phyloP scores from a whole-genome alignment of 2,113 vertebrate genomes.

The Edolisoma coerulescens region DNA sequence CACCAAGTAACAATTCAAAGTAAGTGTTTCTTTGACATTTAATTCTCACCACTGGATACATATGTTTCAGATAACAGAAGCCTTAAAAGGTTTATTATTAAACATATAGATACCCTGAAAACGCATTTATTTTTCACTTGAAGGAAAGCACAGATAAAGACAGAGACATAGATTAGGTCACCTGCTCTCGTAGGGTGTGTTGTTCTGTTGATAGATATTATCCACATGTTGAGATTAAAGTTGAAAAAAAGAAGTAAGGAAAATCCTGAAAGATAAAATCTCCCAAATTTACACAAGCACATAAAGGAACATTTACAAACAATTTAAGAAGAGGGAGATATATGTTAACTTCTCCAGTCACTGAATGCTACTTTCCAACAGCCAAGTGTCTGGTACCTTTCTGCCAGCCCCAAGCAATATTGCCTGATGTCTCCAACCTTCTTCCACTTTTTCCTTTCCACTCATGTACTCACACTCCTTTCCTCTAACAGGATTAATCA shows the following conservation, averaged over 20 bases:
- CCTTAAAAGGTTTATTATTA: not conserved
- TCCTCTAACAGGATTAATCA: not conserved
- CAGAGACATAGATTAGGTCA: not conserved
- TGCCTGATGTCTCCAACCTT: not conserved
- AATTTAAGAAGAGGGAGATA: not conserved
- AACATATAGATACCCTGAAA: not conserved
- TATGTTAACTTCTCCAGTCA: not conserved
- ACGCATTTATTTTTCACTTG: not conserved
- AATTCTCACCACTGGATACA: not conserved
- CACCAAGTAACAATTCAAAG: not conserved
- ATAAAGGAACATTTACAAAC: not conserved
- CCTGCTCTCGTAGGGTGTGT: not conserved
- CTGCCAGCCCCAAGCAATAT: not conserved
- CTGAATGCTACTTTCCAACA: not conserved
- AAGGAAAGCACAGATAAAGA: not conserved
- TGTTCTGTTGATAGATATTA: not conserved
- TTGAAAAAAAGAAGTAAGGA: not conserved
- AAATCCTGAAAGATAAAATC: not conserved
- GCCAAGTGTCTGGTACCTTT: not conserved
- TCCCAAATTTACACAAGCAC: not conserved
- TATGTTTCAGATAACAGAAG: not conserved
- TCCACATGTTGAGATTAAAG: not conserved
- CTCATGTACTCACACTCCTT: not conserved
- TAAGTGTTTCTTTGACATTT: not conserved
- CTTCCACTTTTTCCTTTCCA: not conserved